A percentile compares a stretch with the other conserved stretches of the same genome.
phyloP scores from a whole-genome alignment of 2,888 invertebrate genomes.

The Callimorpha dominula region DNA sequence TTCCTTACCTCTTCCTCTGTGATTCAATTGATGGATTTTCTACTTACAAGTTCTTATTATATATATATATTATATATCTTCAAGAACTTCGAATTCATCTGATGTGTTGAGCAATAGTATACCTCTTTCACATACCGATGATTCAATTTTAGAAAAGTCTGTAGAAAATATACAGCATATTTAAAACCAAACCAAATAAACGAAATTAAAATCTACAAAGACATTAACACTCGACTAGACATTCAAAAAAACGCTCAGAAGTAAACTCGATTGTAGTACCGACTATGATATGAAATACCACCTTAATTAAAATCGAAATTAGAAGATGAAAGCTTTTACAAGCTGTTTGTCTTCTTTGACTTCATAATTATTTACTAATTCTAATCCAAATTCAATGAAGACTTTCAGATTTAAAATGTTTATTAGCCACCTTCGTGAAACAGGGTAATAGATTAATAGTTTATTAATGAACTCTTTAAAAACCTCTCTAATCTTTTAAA shows the following conservation, averaged over 20 bases:
- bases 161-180: not conserved
- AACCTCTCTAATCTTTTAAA: not conserved
- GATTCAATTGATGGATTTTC: no score
- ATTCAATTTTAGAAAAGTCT: not conserved
- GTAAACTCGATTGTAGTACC: not conserved
- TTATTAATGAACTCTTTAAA: conserved; percentile 38
- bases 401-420: conserved; percentile 19
- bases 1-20: no score
- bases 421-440: conserved; percentile 6
- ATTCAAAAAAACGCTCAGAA: conserved; percentile 6
- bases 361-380: conserved; percentile 50
- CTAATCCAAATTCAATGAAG: conserved; percentile 40
- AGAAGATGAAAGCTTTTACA: conserved; percentile 46
- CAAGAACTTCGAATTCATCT: no score
- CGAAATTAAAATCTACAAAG: not conserved
- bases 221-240: not conserved
- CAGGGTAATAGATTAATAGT: conserved; percentile 26
- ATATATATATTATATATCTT: no score
- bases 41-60: no score
- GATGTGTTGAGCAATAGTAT: no score
- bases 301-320: conserved; percentile 14
- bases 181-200: not conserved
- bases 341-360: conserved; percentile 48
- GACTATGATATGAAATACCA: conserved; percentile 10
- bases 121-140: no score